Evolutionary conservation across 2,797 vertebrate species (phyloP), one percentile per base, ranked within the genome.

Genomic region (Emydoidea blandingii): DNA sequence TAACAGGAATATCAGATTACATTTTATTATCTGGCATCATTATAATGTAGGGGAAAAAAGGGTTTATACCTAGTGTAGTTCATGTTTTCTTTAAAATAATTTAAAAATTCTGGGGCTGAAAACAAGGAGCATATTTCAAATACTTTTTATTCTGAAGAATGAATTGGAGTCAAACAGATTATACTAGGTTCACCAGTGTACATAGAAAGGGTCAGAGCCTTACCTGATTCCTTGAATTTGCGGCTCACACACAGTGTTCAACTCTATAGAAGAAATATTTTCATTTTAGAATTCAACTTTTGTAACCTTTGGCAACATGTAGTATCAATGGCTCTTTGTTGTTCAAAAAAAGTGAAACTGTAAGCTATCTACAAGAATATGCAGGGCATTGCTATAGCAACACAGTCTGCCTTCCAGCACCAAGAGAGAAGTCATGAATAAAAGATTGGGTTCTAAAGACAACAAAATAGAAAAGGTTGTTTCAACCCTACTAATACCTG

Each of bases 251-350:
- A 97, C 97, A 93, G 95, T 97, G 91, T 96, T 83, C 95, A 96
- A 97, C 94, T 96, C 95, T 97, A 97, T 84, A 97, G 98, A 98
- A 97, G 96, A 98, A 98, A 98, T 98, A 98, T 98, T 98, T 98
- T 98, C 98, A 98, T 98, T 98, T 98, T 98, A 98, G 97, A 98
- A 98, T 98, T 98, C 98, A 98, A 98, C 98, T 98, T 98, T 97
- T 97, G 96, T 98, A 98, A 98, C 98, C 98, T 98, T 98, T 98
- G 98, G 98, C 98, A 98, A 98, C 97, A 98, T 92, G 97, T 98
- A 98, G 97, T 98, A 98, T 98, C 98, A 98, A 98, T 98, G 97
- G 98, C 96, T 98, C 98, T 98, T 98, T 98, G 98, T 98, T 98
- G 97, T 97, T 98, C 84, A 95, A 97, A 98, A 98, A 98, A 98